Base-by-base conservation (phyloP, 2,797 vertebrate species). In the Streptopelia turtur region DNA sequence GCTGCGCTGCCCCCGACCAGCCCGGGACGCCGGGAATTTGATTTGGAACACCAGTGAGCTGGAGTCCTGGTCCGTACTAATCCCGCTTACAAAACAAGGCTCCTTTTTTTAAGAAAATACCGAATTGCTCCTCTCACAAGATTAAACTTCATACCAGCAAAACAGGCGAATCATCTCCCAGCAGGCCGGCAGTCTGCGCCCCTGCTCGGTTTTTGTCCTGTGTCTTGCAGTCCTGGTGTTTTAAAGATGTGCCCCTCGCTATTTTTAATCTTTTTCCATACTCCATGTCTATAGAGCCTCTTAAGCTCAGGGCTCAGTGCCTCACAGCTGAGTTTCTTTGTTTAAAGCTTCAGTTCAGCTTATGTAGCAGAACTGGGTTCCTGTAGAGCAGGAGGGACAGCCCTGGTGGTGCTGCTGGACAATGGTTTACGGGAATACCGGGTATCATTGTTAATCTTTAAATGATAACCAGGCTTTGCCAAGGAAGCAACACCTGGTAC, bases 101-200 rank as follows among this genome's bases (percentile, higher is more conserved):
- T 41, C 37, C 5, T 0, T 31, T 56, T 28, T 1, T 16, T 56
- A 27, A 69, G 5, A 63, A 86, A 89, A 63, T 78, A 78, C 47
- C 56, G 35, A 87, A 59, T 57, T 55, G 30, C 10, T 91, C 6
- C n/a, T 80, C 8, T 79, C 81, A 52, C 35, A 37, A 76, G 13
- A n/a, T 74, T 43, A 79, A 47, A 50, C 18, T 39, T 56, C 35
- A 15, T 45, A 3, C 14, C 35, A 45, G 31, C 31, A 74, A 59
- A 88, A 57, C 12, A 3, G 2, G 6, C 6, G 0, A 37, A 2
- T 50, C 8, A 1, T 66, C 56, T 77, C 47, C 56, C 7, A 41
- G 39, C 28, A 56, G 53, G 31, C 43, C 63, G 37, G 25, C 22
- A 23, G 16, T 47, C 28, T 10, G 64, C 22, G 4, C 13, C 6